Evolutionary conservation across 35 echinoderm and acorn worm species (phyloP).

Genomic region (Diadema setosum): DNA sequence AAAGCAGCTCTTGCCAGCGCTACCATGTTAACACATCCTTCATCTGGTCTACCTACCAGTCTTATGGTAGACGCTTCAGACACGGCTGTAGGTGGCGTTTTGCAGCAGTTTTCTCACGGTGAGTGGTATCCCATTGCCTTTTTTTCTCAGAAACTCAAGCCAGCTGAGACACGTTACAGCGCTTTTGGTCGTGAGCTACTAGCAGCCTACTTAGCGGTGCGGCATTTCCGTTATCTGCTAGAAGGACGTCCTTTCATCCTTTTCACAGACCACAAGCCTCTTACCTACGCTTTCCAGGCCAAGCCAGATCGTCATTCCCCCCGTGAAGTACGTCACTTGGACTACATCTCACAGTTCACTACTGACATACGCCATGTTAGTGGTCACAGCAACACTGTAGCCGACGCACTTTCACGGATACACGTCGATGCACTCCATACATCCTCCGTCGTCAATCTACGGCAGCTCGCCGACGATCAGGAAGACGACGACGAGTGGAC

Average conservation of each 20-base stretch:
- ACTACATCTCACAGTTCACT: no score
- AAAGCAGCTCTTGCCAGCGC: constrained; percentile 15
- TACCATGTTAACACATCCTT: constrained; percentile 35
- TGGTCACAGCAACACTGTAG: no score
- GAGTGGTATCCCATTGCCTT: constrained; percentile 21
- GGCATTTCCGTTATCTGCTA: constrained; percentile 34
- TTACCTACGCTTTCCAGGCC: constrained; percentile 10
- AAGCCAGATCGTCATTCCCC: constrained; percentile 38
- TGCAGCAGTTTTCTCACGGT: constrained; percentile 29
- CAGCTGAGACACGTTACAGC: constrained; percentile 20
- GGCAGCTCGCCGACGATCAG: no score
- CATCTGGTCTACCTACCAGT: neutral
- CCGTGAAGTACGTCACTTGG: constrained; percentile 47
- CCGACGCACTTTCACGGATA: no score
- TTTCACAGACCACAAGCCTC: constrained; percentile 45
- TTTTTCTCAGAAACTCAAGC: constrained; percentile 22
- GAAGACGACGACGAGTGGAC: no score
- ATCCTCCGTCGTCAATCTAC: no score
- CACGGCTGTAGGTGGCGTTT: constrained; percentile 40
- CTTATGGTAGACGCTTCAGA: constrained; percentile 48
- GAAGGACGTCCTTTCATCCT: constrained; percentile 36
- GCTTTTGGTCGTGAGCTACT: constrained; percentile 45
- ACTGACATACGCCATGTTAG: no score
- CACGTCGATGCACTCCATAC: no score
- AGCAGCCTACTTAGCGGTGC: constrained; percentile 15